Conservation (phyloP, 2,113 vertebrate species). For the Myotis davidii region DNA sequence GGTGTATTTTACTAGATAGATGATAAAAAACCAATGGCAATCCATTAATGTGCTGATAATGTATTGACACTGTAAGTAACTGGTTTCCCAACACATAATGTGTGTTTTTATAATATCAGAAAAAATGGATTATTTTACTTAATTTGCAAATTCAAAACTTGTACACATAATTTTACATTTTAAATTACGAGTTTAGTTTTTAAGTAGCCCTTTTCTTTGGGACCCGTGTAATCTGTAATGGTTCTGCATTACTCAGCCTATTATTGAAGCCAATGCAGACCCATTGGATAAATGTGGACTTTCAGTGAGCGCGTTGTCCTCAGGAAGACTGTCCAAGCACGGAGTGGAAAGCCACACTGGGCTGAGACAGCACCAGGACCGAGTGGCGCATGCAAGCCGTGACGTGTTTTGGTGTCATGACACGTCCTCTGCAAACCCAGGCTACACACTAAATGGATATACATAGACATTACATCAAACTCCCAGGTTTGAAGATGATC, state of each 20-base stretch:
- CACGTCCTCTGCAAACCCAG: background rate
- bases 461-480: background rate
- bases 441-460: accelerated
- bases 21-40: background rate
- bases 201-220: background rate
- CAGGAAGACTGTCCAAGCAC: background rate
- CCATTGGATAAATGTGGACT: background rate
- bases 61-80: background rate
- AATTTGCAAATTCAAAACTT: background rate
- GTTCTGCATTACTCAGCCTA: background rate
- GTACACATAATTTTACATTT: background rate
- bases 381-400: accelerated
- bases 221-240: accelerated
- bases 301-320: accelerated
- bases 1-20: background rate
- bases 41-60: background rate
- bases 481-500: background rate
- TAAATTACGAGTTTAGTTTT: background rate
- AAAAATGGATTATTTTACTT: background rate
- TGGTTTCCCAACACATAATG: background rate
- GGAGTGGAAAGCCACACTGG: background rate
- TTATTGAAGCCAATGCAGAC: background rate
- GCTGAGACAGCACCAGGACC: no score
- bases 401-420: background rate
- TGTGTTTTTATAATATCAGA: background rate